A percentile compares a stretch with the other conserved stretches of the same genome.
Evolutionary conservation across 2,113 vertebrate genomes (phyloP).

Genomic region (Rhynchomys soricoides): DNA sequence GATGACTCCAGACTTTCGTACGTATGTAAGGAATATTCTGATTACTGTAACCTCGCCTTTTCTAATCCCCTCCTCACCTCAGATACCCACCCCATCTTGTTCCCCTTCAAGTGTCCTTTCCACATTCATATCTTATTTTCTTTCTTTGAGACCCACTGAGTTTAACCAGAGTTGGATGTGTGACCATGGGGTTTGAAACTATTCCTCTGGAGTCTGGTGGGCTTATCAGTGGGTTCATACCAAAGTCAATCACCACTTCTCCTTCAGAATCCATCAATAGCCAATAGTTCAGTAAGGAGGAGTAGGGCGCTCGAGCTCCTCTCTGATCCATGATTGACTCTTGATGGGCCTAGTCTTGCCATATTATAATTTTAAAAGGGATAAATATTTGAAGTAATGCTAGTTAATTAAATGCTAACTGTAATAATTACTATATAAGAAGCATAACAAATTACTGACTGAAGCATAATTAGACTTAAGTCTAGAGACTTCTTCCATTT

Average conservation of each 20-base stretch:
- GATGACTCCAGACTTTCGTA: neutral
- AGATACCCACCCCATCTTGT: neutral
- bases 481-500: slow-evolving; percentile 57
- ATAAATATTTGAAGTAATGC: slow-evolving; percentile 58
- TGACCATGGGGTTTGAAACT: neutral
- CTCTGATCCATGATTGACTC: neutral
- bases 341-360: neutral
- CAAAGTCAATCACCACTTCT: neutral
- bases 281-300: neutral
- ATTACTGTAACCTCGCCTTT: neutral
- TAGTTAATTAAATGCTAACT: slow-evolving; percentile 59
- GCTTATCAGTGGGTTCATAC: neutral
- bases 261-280: neutral
- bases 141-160: neutral
- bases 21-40: neutral
- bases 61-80: no score
- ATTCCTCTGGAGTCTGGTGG: neutral
- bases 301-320: neutral
- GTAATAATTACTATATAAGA: slow-evolving; percentile 20
- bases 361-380: slow-evolving; percentile 42
- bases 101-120: neutral
- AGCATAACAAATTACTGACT: slow-evolving; percentile 47
- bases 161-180: neutral
- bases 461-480: slow-evolving; percentile 23
- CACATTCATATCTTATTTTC: neutral